Evolutionary conservation across 2,888 invertebrate species (phyloP), one percentile per base, ranked within the genome.

Genomic region (Phragmatobia fuliginosa): DNA sequence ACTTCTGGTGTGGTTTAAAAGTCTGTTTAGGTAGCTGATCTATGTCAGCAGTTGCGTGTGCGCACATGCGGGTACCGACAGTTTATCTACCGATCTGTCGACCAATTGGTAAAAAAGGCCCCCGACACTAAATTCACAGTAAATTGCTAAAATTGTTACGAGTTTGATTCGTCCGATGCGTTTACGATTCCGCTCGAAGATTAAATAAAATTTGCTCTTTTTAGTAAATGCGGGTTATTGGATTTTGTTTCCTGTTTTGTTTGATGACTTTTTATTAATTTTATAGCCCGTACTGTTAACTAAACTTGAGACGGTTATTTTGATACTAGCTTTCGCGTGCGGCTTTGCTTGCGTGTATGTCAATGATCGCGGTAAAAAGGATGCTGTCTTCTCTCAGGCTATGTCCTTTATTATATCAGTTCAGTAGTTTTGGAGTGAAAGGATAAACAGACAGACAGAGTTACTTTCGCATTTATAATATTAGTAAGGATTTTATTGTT

Each of bases 51-150:
- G 88, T 94, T 94, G 94, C 94, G 94, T 94, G 94, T 64, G 90
- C 92, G 91, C 93, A 92, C 87, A 94, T 94, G 94, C 94, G 94
- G 94, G 94, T 85, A 81, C 87, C 84, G 78, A 80, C 86, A 83
- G 81, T 88, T 91, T 93, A 93, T 94, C 93, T 81, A 76, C 83
- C 84, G 89, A 92, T 92, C 93, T 91, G 71, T 82, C 90, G 85
- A 87, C 88, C 92, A 94, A 94, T 94, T 94, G 94, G 91, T 93
- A 93, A 94, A 93, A 93, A 92, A 89, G 87, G 77, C 90, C 89
- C 90, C 87, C 88, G 87, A 78, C 89, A 90, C 85, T 90, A 91
- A 92, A 92, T 90, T 90, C 86, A 90, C 87, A 79, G 90, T 93
- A 93, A 94, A 94, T 94, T 94, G 92, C 93, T 92, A 92, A 94